phyloP scores from a whole-genome alignment of 2,888 invertebrate genomes.

The Busseola fusca region DNA sequence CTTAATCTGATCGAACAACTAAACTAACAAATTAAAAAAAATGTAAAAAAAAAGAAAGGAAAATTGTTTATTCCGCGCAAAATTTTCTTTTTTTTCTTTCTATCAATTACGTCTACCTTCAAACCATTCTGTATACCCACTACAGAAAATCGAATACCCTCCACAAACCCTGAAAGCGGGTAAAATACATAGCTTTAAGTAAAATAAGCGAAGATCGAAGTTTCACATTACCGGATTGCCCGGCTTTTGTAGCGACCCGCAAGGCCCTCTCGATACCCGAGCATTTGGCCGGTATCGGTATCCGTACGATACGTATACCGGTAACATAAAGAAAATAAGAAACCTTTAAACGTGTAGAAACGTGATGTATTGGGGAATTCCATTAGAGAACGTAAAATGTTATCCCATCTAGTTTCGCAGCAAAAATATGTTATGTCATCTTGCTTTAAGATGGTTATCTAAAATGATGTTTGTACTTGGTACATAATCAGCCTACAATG shows the following conservation, averaged over 20 bases:
- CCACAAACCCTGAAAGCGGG: slow-evolving; percentile 7
- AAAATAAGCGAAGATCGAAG: slow-evolving; percentile 51
- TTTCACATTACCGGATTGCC: slow-evolving; percentile 35
- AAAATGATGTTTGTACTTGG: not conserved
- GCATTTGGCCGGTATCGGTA: slow-evolving; percentile 14
- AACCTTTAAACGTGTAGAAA: not conserved
- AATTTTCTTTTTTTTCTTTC: no score
- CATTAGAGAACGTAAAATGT: slow-evolving; percentile 8
- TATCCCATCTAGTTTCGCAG: not conserved
- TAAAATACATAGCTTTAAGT: slow-evolving; percentile 12
- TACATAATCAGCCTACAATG: no score
- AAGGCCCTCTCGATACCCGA: slow-evolving; percentile 11
- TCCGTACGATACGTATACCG: not conserved
- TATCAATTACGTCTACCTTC: not conserved
- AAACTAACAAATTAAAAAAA: no score
- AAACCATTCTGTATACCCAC: not conserved
- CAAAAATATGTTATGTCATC: not conserved
- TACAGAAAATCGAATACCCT: slow-evolving; percentile 30
- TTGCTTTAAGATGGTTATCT: not conserved
- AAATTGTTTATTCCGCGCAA: no score
- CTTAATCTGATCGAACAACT: no score
- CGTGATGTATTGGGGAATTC: slow-evolving; percentile 22
- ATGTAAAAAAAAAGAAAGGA: no score
- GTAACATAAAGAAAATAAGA: slow-evolving; percentile 20
- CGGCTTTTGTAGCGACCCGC: slow-evolving; percentile 18